Base-by-base conservation (phyloP, 2,797 vertebrate species). In the Balearica regulorum region DNA sequence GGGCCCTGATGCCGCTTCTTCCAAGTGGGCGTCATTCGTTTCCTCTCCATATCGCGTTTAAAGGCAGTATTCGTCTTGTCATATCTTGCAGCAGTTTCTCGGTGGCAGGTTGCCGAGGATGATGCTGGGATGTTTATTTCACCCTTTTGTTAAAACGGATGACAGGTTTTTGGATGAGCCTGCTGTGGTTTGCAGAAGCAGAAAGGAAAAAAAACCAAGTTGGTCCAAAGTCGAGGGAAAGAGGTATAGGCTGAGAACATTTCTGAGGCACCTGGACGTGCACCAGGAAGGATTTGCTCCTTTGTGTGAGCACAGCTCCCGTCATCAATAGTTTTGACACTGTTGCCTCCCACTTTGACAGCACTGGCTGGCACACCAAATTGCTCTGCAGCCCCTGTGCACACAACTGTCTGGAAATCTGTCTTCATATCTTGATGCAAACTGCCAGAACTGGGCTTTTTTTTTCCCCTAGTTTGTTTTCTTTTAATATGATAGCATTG, bases 71-170 rank as follows among this genome's bases (percentile, higher is more conserved):
- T 93, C 10, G 10, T 95, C 94, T 95, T 97, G 95, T 88, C 93
- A 49, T 82, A 91, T 94, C 90, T 96, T 92, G 94, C 93, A 96
- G 89, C 79, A 92, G 82, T 92, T 96, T 92, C 93, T 94, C 62
- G 41, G 76, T 94, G 95, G 95, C 92, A 94, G 10, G 15, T 53
- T 96, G 94, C 96, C 58, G 2, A 91, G 89, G 72, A 91, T 90
- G 84, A 87, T 83, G 89, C 93, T 90, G 90, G 90, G 79, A 95
- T 92, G 89, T 94, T 96, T 96, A 95, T 95, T 96, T 87, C 87
- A 91, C 51, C 46, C 78, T 88, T 94, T 94, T 91, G 92, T 96
- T 93, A 57, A 79, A 79, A 87, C 22, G 6, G 19, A 86, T 96
- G 94, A 94, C 93, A 95, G 95, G 48, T 92, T 97, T 94, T 96